Evolutionary conservation across 2,888 invertebrate genomes (phyloP), one percentile per base, ranked within the genome.

Genomic region (Tupiocoris notatus): DNA sequence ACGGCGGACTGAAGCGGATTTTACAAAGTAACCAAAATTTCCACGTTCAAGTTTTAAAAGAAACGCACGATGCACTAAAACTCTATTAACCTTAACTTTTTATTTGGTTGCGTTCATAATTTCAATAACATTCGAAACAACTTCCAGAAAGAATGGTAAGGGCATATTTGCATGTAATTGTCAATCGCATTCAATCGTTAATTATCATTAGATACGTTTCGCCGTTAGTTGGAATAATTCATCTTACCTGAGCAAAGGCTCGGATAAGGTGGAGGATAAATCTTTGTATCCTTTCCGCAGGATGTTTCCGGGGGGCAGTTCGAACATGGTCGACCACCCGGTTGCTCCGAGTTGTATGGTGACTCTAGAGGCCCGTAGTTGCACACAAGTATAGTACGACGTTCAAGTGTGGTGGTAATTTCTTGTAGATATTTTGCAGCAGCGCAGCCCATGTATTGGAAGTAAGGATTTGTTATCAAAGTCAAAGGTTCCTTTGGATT

Each of bases 391-490:
- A 67, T 57, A 0, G 57, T 54, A 20, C 57, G 54, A 56, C 20
- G 56, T 20, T 20, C 1, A 22, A 56, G 22, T 6, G 20, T 21
- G 22, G 54, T 56, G 17, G 20, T 12, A 39, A 18, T 20, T 17
- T 39, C 20, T 65, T 65, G 65, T 18, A 24, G 25, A 18, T 65
- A 65, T 9, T 17, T 39, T 21, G 67, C 67, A 57, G 57, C 20
- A 6, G 57, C 67, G 21, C 67, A 67, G 21, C 67, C 67, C 20
- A 57, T 18, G 7, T 67, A 67, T 22, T 20, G 9, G 67, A 67
- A 67, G 21, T 67, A 67, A 1, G 67, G 67, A 17, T 67, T 67
- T 16, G 67, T 67, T 1, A 67, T 67, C 12, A 65, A 39, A 0
- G 17, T 65, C 39, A 25, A 25, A 1, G 25, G 65, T 0, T 39